Percentiles rank a stretch among this genome's conserved stretches.
These are phyloP conservation scores for Marmota monax DNA, from an alignment of 2,113 vertebrate genomes.

Conservation along the genomic window DNA sequence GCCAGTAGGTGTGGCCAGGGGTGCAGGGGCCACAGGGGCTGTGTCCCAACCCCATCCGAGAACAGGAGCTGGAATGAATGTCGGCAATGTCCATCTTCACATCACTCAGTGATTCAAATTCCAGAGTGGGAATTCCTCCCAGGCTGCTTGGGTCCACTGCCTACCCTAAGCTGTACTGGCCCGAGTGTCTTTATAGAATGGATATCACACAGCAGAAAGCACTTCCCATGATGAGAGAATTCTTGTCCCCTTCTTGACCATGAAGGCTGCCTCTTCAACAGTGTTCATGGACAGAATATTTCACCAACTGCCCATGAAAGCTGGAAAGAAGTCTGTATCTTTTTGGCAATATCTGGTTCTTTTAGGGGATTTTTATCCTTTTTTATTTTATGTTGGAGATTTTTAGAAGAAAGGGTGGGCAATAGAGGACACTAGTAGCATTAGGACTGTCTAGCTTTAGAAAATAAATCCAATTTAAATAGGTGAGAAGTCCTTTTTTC, in stretches of 20 bases:
- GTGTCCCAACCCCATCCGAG: not conserved
- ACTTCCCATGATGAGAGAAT: not conserved
- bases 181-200: not conserved
- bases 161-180: not conserved
- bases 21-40: not conserved
- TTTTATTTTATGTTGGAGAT: not conserved
- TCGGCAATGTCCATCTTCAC: not conserved
- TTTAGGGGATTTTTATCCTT: not conserved
- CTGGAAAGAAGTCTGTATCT: not conserved
- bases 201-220: no score
- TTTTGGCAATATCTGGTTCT: not conserved
- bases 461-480: constrained; percentile 33
- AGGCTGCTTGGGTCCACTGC: not conserved
- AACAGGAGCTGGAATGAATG: not conserved
- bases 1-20: not conserved
- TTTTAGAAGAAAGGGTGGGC: not conserved
- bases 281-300: not conserved
- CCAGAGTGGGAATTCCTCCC: not conserved
- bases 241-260: not conserved
- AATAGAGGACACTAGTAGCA: not conserved
- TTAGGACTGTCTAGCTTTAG: not conserved
- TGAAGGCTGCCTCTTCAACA: not conserved
- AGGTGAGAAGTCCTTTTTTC: not conserved
- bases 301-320: not conserved
- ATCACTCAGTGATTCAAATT: not conserved